Evolutionary conservation across 2,113 vertebrate species (phyloP).

Genomic region (Sylvilagus bachmani): DNA sequence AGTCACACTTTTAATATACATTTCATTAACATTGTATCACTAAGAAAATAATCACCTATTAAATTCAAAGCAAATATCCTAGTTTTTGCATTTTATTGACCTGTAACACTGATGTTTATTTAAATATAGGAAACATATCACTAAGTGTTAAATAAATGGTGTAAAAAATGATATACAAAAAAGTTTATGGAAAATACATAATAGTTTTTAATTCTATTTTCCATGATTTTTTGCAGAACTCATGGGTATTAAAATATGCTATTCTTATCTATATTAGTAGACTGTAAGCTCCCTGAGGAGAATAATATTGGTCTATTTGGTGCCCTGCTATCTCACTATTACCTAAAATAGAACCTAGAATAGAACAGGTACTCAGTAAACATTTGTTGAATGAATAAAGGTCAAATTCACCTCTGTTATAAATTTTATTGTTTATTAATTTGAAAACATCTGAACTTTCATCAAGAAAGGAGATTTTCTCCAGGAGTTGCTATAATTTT

Average conservation of each 20-base stretch:
- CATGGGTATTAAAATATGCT: background rate
- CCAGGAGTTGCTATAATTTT: background rate
- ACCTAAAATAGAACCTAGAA: background rate
- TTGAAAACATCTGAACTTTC: background rate
- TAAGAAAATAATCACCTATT: conserved; percentile 19
- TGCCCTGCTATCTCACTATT: background rate
- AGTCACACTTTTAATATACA: background rate
- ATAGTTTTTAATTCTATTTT: too few relatives aligned
- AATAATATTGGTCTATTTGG: conserved; percentile 21
- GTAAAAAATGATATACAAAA: background rate
- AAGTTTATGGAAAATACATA: too few relatives aligned
- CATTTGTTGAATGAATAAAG: conserved; percentile 10
- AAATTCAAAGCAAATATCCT: conserved; percentile 11
- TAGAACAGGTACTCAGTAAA: background rate
- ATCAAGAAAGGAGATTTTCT: background rate
- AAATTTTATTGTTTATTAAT: conserved; percentile 27
- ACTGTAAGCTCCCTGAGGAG: background rate
- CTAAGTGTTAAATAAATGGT: conserved; percentile 5
- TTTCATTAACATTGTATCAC: conserved; percentile 16
- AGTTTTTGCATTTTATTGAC: conserved; percentile 16
- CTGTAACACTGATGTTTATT: background rate
- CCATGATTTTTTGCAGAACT: too few relatives aligned
- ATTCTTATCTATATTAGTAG: background rate
- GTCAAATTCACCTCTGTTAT: conserved; percentile 15
- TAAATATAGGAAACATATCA: conserved; percentile 43